These are phyloP conservation scores for Globicephala melas DNA, from an alignment of 2,113 vertebrate species.

Conservation along the genomic window DNA sequence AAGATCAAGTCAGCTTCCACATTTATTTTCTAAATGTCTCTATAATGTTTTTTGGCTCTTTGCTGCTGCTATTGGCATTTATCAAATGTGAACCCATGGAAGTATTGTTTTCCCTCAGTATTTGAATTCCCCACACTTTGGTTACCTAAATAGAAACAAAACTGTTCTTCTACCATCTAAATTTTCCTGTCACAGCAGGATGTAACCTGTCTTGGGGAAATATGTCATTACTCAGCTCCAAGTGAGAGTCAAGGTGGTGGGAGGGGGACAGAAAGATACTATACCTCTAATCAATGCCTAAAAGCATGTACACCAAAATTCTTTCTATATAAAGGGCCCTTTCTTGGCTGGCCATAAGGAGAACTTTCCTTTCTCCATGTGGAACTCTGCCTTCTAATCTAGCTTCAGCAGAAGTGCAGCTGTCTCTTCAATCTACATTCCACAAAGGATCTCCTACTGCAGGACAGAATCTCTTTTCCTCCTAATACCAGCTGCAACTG, in stretches of 20 bases:
- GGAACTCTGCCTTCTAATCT: neutral
- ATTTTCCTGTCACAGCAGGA: neutral
- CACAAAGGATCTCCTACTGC: neutral
- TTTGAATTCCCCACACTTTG: neutral
- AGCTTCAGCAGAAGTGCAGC: neutral
- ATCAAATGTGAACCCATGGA: neutral
- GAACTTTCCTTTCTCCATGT: neutral
- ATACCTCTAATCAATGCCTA: neutral
- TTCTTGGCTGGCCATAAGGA: neutral
- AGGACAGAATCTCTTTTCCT: neutral
- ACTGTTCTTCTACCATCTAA: neutral
- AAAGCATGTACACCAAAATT: neutral
- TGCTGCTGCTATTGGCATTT: neutral
- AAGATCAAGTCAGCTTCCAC: neutral
- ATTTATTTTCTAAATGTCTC: constrained; percentile 25
- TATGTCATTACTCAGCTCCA: neutral
- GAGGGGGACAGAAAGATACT: neutral
- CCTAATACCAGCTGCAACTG: neutral
- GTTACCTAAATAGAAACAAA: neutral
- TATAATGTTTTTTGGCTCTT: constrained; percentile 9
- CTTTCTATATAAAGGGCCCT: neutral
- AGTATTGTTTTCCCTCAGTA: neutral
- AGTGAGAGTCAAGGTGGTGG: neutral
- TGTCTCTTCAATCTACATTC: neutral
- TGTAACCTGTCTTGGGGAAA: neutral